These are phyloP conservation scores for Gastracanthus pulcherrimus DNA, from an alignment of 2,888 invertebrate species.

Conservation along the genomic window DNA sequence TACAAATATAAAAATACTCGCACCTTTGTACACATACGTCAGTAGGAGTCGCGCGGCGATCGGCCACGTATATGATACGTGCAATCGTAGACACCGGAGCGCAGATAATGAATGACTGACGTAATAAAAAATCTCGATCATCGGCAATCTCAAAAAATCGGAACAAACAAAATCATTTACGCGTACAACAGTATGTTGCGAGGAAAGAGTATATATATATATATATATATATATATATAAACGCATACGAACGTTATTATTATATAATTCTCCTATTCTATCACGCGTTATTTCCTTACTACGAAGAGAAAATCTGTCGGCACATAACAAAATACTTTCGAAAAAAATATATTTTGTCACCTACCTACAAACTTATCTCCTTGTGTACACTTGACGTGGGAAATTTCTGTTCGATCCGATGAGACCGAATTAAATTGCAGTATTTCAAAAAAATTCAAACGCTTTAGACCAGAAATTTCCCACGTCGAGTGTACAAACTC, in stretches of 20 bases:
- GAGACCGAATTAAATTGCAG: no score
- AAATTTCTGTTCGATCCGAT: no score
- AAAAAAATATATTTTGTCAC: not conserved
- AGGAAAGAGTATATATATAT: no score
- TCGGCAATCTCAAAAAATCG: not conserved
- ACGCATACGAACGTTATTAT: no score
- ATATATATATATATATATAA: no score
- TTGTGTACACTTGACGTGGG: no score
- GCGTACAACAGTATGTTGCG: no score
- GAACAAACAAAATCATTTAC: no score
- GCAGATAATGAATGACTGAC: not conserved
- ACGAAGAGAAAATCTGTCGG: not conserved
- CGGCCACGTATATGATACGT: not conserved
- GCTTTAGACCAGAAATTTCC: no score
- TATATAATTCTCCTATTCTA: no score
- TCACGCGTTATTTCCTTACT: not conserved
- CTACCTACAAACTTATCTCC: not conserved
- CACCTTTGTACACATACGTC: not conserved
- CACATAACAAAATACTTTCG: not conserved
- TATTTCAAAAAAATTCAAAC: no score
- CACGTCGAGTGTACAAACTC: no score
- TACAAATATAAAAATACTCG: conserved; percentile 21
- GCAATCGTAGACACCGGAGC: not conserved
- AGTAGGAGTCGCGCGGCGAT: not conserved
- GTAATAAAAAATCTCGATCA: not conserved